Evolutionary conservation across 2,113 vertebrate species (phyloP), one percentile per base, ranked within the genome.

Genomic region (Pelusios castaneus): DNA sequence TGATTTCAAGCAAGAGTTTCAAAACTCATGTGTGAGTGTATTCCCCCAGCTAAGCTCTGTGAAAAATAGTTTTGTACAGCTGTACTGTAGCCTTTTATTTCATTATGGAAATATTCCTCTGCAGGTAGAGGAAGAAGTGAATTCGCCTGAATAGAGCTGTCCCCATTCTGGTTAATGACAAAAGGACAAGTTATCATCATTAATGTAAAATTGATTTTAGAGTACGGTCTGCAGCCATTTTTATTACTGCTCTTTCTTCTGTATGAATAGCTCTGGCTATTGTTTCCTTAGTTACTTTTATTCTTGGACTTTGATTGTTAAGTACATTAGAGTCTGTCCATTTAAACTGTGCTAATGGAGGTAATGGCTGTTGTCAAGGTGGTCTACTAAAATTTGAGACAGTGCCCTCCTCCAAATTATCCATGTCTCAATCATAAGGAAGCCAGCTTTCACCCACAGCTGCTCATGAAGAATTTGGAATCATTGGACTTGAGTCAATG

Each of bases 321-420:
- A 85, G 77, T 70, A 38, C 52, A 52, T 24, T 41, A 73, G 12
- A 58, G 24, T 1, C 16, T 75, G 31, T 41, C 21, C 78, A 19
- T 38, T 52, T 77, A 89, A 76, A 25, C 31, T 85, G 75, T 51
- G 67, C 83, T 92, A 94, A 11, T 85, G 60, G 21, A 81, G 11
- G 8, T 60, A 73, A 16, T 78, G 87, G 55, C 38, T 85, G 25
- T 13, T 82, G 75, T 4, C 2, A 47, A 63, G 76, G 56, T 31
- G 43, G 22, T 60, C 38, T 34, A 82, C 56, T 81, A 84, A 22
- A 45, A 10, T 56, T 88, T 1, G 4, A 52, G 22, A 56, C 8
- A 31, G 11, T 1, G 5, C 3, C 49, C 0, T 0, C 56, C 87
- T 85, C 70, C 80, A 75, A 85, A 0, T 34, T 51, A 43, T 43